Evolutionary conservation across 2,888 invertebrate species (phyloP).

Genomic region (Glaucopsyche alexis): DNA sequence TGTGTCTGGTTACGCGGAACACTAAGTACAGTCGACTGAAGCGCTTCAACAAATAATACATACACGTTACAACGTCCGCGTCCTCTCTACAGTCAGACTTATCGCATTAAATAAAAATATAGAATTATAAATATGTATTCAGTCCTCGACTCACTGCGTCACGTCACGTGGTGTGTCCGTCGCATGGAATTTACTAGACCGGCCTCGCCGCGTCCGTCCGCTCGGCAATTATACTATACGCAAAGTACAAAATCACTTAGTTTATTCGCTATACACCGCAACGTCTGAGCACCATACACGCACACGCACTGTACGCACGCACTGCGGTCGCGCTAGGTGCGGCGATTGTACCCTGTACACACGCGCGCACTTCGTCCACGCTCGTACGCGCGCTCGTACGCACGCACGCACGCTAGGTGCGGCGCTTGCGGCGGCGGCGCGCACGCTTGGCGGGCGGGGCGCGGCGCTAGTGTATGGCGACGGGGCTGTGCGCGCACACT

Average conservation of each 20-base stretch:
- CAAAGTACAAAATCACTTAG: conserved; percentile 42
- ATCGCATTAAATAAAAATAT: conserved; percentile 78
- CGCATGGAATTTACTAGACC: conserved; percentile 41
- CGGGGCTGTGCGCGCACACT: conserved; percentile 92
- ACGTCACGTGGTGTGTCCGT: conserved; percentile 27
- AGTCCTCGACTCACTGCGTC: conserved; percentile 47
- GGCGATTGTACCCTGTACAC: background rate
- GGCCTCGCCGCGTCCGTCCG: conserved; percentile 35
- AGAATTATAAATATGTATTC: conserved; percentile 74
- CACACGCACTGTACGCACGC: conserved; percentile 29
- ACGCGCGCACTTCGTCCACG: background rate
- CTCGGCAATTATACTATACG: conserved; percentile 38
- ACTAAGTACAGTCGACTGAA: conserved; percentile 74
- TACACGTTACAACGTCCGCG: conserved; percentile 68
- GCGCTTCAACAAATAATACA: conserved; percentile 73
- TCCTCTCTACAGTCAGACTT: conserved; percentile 76
- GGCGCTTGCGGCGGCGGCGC: conserved; percentile 15
- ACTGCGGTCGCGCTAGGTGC: background rate
- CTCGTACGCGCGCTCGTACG: background rate
- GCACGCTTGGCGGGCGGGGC: conserved; percentile 30
- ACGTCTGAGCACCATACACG: conserved; percentile 33
- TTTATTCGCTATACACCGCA: conserved; percentile 36
- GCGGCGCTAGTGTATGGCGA: conserved; percentile 87
- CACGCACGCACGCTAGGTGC: conserved; percentile 11
- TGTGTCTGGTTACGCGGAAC: conserved; percentile 54